These are phyloP conservation scores for Orchesella cincta DNA, from an alignment of 1,140 invertebrate species.

Conservation along the genomic window DNA sequence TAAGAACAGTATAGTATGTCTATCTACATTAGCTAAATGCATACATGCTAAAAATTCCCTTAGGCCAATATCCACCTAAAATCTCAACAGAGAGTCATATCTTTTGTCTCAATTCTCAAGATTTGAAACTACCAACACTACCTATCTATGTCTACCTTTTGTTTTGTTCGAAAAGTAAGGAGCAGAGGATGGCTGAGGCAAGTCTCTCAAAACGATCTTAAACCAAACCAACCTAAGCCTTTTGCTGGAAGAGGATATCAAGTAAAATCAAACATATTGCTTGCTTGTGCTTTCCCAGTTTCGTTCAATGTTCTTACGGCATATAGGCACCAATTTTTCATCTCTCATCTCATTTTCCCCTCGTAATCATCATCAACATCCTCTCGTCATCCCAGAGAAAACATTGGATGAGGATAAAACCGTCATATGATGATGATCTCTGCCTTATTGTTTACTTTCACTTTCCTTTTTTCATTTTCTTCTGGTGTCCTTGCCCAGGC, in stretches of 20 bases:
- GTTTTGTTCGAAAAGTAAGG: too few relatives aligned
- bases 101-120: constrained; percentile 14
- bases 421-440: background rate
- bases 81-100: constrained; percentile 20
- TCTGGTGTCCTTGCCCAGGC: background rate
- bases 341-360: constrained; percentile 11
- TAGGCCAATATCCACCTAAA: constrained; percentile 14
- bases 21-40: too few relatives aligned
- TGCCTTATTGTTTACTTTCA: background rate
- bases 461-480: background rate
- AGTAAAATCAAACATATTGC: background rate
- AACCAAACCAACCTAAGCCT: background rate
- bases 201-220: background rate
- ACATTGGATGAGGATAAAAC: background rate
- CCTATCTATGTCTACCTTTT: background rate
- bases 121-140: constrained; percentile 3
- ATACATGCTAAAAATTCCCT: constrained; percentile 2
- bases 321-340: too few relatives aligned
- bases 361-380: background rate
- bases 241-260: background rate
- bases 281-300: background rate
- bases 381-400: background rate
- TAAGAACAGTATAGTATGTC: background rate
- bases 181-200: background rate
- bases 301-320: background rate